phyloP scores from a whole-genome alignment of 1,140 invertebrate species.

The Orchesella cincta region DNA sequence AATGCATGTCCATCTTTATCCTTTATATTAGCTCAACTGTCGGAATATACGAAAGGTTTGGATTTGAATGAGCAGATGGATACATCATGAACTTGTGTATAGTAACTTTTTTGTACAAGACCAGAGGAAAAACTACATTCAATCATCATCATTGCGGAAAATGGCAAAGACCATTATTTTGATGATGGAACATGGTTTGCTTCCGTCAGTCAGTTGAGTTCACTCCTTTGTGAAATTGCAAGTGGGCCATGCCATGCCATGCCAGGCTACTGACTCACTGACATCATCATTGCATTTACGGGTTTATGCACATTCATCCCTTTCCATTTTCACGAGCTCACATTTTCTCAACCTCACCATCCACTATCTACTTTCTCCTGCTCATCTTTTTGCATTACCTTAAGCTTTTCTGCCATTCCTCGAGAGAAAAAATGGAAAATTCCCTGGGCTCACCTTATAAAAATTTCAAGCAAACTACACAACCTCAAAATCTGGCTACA shows the following conservation, averaged over 20 bases:
- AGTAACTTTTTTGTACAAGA: background rate
- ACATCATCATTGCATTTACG: no score
- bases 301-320: background rate
- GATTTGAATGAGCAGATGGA: background rate
- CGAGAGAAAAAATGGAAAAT: no score
- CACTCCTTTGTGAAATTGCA: background rate
- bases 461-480: no score
- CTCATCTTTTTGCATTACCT: no score
- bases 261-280: constrained; percentile 3
- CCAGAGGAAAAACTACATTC: background rate
- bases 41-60: background rate
- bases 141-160: constrained; percentile 6
- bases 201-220: background rate
- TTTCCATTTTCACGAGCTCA: no score
- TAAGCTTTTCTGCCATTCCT: no score
- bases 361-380: no score
- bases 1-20: background rate
- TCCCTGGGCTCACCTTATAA: no score
- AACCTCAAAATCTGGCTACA: no score
- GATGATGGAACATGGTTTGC: constrained; percentile 22
- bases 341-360: no score
- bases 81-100: background rate
- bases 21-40: background rate
- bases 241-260: background rate
- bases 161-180: background rate